Percentiles rank a stretch among this genome's conserved stretches.
Conservation (phyloP, 2,797 vertebrate species). For the Poecilia picta region DNA sequence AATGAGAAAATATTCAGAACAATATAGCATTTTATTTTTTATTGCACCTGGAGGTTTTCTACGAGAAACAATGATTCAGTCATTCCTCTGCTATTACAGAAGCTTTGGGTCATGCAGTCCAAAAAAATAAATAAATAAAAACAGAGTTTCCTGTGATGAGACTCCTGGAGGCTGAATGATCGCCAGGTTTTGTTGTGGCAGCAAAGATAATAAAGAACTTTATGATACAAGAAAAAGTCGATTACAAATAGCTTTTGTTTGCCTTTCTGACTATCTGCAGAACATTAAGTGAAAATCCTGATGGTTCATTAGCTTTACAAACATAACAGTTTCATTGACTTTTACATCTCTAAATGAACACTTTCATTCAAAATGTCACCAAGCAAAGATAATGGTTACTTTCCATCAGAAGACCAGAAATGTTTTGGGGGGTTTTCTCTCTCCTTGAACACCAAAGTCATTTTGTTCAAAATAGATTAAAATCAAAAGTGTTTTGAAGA, state of each 20-base stretch:
- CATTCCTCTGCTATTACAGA: slow-evolving; percentile 63
- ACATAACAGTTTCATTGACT: slow-evolving; percentile 48
- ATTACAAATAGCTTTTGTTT: slow-evolving; percentile 54
- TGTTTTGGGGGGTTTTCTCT: neutral
- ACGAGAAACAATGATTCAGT: slow-evolving; percentile 46
- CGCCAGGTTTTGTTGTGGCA: slow-evolving; percentile 64
- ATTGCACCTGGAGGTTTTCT: slow-evolving; percentile 29
- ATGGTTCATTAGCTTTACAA: slow-evolving; percentile 42
- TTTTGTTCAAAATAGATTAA: slow-evolving; percentile 23
- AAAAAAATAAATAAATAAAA: slow-evolving; percentile 41
- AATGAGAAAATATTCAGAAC: slow-evolving; percentile 51
- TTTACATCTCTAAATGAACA: slow-evolving; percentile 43
- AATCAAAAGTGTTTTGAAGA: slow-evolving; percentile 32
- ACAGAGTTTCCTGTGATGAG: slow-evolving; percentile 53
- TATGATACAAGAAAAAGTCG: slow-evolving; percentile 57
- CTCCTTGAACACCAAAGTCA: slow-evolving; percentile 39
- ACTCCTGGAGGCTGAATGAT: slow-evolving; percentile 67
- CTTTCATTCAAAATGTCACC: slow-evolving; percentile 36
- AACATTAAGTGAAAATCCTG: slow-evolving; percentile 44
- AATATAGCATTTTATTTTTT: slow-evolving; percentile 49
- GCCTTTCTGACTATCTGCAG: slow-evolving; percentile 36
- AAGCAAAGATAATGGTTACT: slow-evolving; percentile 28
- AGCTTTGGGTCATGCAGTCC: slow-evolving; percentile 60
- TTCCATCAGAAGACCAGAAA: slow-evolving; percentile 1
- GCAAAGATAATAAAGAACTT: slow-evolving; percentile 67